Conservation (phyloP, 2,113 vertebrate species). For the Cichladusa arquata region DNA sequence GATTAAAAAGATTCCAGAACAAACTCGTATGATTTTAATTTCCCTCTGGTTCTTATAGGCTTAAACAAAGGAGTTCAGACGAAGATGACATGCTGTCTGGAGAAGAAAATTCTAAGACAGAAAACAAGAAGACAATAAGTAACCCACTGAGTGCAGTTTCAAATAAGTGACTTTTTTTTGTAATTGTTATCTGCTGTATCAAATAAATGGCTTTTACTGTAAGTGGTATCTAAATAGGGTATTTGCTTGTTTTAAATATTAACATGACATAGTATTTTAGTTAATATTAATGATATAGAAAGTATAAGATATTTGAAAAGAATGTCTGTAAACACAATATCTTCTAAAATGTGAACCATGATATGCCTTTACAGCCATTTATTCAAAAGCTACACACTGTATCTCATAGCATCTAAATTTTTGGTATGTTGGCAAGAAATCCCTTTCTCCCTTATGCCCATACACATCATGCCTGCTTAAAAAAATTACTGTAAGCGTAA, state of each 20-base stretch:
- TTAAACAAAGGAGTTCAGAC: background rate
- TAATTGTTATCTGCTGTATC: background rate
- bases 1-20: background rate
- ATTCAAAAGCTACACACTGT: background rate
- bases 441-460: background rate
- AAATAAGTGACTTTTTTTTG: background rate
- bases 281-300: background rate
- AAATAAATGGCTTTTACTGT: background rate
- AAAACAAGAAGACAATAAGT: background rate
- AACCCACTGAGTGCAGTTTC: background rate
- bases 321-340: background rate
- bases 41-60: background rate
- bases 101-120: background rate
- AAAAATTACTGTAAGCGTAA: background rate
- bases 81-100: background rate
- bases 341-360: background rate
- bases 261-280: background rate
- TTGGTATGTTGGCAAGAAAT: background rate
- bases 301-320: background rate
- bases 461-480: background rate
- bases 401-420: background rate
- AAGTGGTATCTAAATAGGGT: background rate
- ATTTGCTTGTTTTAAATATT: background rate
- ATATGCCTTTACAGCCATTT: background rate
- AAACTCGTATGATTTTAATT: background rate